Percentiles rank a stretch among this genome's conserved stretches.
phyloP scores from a whole-genome alignment of 2,113 vertebrate species.

The Australoheros scitulus region DNA sequence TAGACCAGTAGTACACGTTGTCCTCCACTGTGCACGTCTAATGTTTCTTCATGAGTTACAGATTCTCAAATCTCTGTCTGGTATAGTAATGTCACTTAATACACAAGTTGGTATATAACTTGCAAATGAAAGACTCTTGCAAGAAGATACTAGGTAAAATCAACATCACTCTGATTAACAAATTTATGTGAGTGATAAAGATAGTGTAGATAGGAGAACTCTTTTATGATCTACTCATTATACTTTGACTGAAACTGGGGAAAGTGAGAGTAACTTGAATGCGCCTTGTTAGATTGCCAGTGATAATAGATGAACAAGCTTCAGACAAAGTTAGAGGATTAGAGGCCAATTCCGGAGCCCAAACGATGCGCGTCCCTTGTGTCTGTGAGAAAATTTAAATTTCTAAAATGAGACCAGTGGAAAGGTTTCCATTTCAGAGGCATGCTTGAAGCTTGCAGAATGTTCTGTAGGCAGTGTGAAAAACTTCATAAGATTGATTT shows the following conservation, averaged over 20 bases:
- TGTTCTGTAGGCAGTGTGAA: neutral
- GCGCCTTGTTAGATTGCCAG: constrained; percentile 1
- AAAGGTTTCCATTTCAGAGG: constrained; percentile 42
- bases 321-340: constrained; percentile 38
- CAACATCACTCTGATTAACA: constrained; percentile 58
- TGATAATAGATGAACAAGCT: constrained; percentile 37
- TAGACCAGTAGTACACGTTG: neutral
- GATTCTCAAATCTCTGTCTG: neutral
- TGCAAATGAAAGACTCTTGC: constrained; percentile 13
- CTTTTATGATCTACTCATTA: constrained; percentile 1
- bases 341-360: neutral
- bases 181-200: neutral
- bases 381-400: constrained; percentile 56
- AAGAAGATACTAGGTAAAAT: constrained; percentile 60
- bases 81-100: neutral
- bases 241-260: constrained; percentile 25
- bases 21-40: neutral
- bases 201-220: neutral
- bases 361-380: neutral
- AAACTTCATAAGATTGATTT: constrained; percentile 2
- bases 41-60: neutral
- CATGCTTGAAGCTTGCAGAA: constrained; percentile 30
- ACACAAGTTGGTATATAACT: constrained; percentile 23
- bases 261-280: constrained; percentile 20
- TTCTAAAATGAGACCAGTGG: constrained; percentile 49